A percentile compares a stretch with the other conserved stretches of the same genome.
Evolutionary conservation across 2,113 vertebrate species (phyloP).

Genomic region (Silurus meridionalis): DNA sequence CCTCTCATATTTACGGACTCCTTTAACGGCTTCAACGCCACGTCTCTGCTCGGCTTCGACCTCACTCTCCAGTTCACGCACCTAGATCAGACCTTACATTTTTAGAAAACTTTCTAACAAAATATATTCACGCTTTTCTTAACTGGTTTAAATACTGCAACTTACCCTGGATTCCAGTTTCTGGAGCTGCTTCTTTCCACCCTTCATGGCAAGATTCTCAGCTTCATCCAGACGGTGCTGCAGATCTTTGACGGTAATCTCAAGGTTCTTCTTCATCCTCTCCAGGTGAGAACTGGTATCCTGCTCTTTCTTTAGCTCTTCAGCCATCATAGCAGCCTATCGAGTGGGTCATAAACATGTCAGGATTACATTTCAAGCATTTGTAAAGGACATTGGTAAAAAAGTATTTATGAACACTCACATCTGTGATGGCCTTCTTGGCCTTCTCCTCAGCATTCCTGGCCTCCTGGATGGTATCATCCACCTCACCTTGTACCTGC

Average conservation of each 20-base stretch:
- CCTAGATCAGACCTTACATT: no score
- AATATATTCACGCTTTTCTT: no score
- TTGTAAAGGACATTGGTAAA: no score
- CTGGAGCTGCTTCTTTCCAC: background rate
- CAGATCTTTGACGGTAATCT: conserved; percentile 64
- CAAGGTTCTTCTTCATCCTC: conserved; percentile 80
- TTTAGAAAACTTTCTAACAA: no score
- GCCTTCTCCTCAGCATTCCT: conserved; percentile 48
- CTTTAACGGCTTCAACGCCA: no score
- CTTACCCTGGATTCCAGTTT: no score
- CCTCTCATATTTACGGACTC: no score
- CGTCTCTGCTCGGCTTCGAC: no score
- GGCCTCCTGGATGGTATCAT: conserved; percentile 44
- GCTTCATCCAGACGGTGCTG: conserved; percentile 79
- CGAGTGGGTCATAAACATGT: no score
- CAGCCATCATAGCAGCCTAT: conserved; percentile 82
- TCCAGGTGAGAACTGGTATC: conserved; percentile 88
- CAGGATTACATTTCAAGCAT: no score
- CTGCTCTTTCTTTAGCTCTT: conserved; percentile 89
- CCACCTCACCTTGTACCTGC: conserved; percentile 35
- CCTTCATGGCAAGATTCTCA: conserved; percentile 61
- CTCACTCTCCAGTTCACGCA: no score
- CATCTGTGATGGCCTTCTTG: conserved; percentile 49
- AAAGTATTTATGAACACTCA: background rate
- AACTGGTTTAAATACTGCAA: no score